These are phyloP conservation scores for Caenorhabditis doughertyi DNA, from an alignment of 2,888 invertebrate species.

Conservation along the genomic window DNA sequence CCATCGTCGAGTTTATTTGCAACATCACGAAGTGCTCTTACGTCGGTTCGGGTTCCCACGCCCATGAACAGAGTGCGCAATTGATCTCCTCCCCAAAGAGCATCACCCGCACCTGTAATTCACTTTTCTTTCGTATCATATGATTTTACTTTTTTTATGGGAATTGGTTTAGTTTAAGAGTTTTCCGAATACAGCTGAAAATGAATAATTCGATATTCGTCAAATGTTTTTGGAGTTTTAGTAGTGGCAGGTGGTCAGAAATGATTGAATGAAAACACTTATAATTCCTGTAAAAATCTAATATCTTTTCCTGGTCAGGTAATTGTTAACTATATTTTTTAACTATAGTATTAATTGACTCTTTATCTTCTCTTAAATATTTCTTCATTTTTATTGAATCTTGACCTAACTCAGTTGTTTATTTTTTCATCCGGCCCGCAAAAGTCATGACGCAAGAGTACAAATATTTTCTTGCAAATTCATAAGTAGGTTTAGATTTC, in stretches of 20 bases:
- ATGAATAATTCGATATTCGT: neutral
- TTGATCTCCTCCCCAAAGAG: slow-evolving; percentile 79
- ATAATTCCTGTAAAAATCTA: no score
- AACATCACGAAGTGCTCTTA: slow-evolving; percentile 75
- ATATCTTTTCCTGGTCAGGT: no score
- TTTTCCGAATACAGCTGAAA: slow-evolving; percentile 8
- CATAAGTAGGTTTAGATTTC: neutral
- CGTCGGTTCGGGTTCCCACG: slow-evolving; percentile 80
- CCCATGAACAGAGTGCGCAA: slow-evolving; percentile 78
- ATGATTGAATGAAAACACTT: neutral
- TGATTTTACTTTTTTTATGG: slow-evolving; percentile 1
- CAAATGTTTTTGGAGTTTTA: neutral
- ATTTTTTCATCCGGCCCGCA: no score
- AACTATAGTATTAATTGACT: neutral
- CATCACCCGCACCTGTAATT: slow-evolving; percentile 80
- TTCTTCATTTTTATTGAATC: no score
- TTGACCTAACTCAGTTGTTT: no score
- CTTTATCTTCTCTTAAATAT: neutral
- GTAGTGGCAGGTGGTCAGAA: neutral
- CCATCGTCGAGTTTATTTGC: slow-evolving; percentile 73
- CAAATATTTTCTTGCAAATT: neutral
- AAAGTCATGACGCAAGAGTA: neutral
- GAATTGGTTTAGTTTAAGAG: neutral
- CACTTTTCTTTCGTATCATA: slow-evolving; percentile 17
- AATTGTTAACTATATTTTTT: no score